Percentiles rank a stretch among this genome's conserved stretches.
These are phyloP conservation scores for Fulica atra DNA, from an alignment of 2,113 vertebrate genomes.

Conservation along the genomic window DNA sequence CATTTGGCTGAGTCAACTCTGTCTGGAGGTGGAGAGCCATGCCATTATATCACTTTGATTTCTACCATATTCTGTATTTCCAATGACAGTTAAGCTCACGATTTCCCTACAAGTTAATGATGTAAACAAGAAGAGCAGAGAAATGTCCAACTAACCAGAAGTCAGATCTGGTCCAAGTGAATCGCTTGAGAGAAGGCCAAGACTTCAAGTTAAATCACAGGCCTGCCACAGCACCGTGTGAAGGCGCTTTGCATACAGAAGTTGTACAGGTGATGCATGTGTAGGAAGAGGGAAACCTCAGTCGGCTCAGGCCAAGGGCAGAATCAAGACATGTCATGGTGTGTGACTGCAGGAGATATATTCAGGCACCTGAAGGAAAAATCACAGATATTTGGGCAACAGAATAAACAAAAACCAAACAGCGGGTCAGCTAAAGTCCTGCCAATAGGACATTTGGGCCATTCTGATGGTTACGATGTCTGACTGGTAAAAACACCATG, in stretches of 20 bases:
- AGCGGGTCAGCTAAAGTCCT: background rate
- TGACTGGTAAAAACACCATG: background rate
- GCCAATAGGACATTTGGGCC: background rate
- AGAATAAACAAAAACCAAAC: background rate
- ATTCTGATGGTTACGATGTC: background rate
- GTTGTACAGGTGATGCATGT: background rate
- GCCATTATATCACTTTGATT: background rate
- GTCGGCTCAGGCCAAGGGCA: rapidly evolving
- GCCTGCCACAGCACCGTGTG: rapidly evolving
- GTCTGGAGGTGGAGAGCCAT: background rate
- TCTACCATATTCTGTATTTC: slow-evolving; percentile 18
- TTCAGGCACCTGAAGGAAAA: background rate
- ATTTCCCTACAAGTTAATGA: background rate
- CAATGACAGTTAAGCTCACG: rapidly evolving
- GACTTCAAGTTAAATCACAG: background rate
- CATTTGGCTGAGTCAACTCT: background rate
- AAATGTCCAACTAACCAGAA: background rate
- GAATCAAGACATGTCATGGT: background rate
- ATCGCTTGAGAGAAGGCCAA: background rate
- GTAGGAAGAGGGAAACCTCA: background rate
- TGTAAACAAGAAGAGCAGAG: background rate
- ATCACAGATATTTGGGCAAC: background rate
- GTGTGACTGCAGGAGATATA: background rate
- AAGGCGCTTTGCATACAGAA: background rate
- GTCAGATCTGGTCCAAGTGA: background rate